A percentile compares a stretch with the other conserved stretches of the same genome.
phyloP scores from a whole-genome alignment of 2,888 invertebrate genomes.

The Philhelius pedissequus region DNA sequence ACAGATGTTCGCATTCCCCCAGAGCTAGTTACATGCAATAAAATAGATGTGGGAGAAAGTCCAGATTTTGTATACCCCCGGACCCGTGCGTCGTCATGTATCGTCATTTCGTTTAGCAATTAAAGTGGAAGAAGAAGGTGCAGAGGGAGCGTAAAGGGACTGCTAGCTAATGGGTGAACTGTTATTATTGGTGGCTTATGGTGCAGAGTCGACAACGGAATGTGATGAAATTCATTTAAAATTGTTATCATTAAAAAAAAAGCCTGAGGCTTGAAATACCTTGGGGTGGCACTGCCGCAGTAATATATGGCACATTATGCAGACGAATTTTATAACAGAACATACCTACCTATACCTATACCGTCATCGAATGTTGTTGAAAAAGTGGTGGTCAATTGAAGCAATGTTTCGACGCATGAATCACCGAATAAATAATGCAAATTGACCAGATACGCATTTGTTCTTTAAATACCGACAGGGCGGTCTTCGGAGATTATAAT shows the following conservation, averaged over 20 bases:
- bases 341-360: neutral
- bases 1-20: slow-evolving; percentile 65
- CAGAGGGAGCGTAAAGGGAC: neutral
- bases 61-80: slow-evolving; percentile 40
- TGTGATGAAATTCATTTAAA: slow-evolving; percentile 67
- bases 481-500: slow-evolving; percentile 56
- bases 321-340: neutral
- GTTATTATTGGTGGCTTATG: slow-evolving; percentile 18
- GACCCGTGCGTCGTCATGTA: neutral
- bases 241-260: slow-evolving; percentile 57
- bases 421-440: slow-evolving; percentile 64
- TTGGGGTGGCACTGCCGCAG: neutral
- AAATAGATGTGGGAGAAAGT: slow-evolving; percentile 65
- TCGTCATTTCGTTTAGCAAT: slow-evolving; percentile 14
- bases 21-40: slow-evolving; percentile 39
- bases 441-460: slow-evolving; percentile 44
- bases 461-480: slow-evolving; percentile 60
- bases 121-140: slow-evolving; percentile 61
- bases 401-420: slow-evolving; percentile 63
- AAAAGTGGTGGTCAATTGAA: slow-evolving; percentile 52
- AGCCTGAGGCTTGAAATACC: neutral
- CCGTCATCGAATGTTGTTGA: neutral
- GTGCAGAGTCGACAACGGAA: slow-evolving; percentile 11
- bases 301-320: neutral
- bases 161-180: slow-evolving; percentile 21